Evolutionary conservation across 2,113 vertebrate species (phyloP).

Genomic region (Connochaetes taurinus): DNA sequence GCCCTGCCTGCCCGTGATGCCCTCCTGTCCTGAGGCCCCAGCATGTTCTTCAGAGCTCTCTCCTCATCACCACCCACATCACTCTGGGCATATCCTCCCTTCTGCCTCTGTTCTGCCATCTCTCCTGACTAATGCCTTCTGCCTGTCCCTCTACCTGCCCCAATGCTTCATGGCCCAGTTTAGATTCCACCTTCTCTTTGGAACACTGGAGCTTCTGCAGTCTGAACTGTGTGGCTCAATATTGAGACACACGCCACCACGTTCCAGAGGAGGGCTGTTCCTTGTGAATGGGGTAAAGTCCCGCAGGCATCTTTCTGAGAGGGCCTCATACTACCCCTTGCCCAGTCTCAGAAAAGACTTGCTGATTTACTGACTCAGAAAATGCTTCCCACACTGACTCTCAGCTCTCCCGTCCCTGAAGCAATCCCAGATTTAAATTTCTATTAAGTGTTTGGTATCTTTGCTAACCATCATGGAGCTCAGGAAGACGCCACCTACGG

Average conservation of each 20-base stretch:
- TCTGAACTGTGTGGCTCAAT: neutral
- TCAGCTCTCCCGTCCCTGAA: neutral
- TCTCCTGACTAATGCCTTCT: neutral
- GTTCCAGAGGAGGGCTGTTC: neutral
- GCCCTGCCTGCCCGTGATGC: neutral
- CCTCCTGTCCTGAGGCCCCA: neutral
- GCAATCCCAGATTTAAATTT: neutral
- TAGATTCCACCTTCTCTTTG: neutral
- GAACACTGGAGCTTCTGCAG: no score
- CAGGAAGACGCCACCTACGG: neutral
- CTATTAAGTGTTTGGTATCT: neutral
- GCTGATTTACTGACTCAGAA: neutral
- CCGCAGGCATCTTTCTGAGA: neutral
- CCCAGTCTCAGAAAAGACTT: neutral
- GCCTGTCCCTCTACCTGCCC: neutral
- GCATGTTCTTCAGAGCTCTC: neutral
- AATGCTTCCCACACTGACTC: neutral
- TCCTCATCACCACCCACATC: neutral
- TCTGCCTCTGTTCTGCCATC: neutral
- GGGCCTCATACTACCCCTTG: neutral
- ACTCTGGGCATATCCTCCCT: neutral
- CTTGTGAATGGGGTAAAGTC: neutral
- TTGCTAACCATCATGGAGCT: neutral
- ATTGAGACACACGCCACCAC: fast-evolving
- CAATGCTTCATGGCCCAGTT: fast-evolving